Evolutionary conservation across 2,113 vertebrate species (phyloP).

Genomic region (Xenus cinereus): DNA sequence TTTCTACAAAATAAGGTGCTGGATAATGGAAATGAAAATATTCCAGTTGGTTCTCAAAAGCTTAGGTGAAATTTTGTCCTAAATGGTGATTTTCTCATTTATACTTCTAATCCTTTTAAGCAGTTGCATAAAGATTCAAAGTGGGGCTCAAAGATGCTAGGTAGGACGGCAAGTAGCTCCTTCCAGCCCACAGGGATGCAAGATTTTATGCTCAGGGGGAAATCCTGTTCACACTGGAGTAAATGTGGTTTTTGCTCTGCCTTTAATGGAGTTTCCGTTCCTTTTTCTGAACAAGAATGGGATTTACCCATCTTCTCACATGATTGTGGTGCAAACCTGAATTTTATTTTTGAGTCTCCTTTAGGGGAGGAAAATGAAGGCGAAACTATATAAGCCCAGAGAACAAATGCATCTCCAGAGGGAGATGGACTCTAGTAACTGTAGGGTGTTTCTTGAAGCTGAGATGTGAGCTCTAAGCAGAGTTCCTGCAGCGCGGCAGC

Average conservation of each 20-base stretch:
- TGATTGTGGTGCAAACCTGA: neutral
- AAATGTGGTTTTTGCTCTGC: conserved; percentile 2
- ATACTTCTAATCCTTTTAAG: neutral
- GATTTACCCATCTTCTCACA: neutral
- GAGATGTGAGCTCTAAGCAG: neutral
- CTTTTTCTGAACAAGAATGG: neutral
- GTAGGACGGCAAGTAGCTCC: neutral
- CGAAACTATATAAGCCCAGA: neutral
- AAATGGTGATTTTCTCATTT: neutral
- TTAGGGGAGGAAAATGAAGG: neutral
- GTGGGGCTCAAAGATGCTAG: neutral
- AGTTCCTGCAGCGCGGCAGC: neutral
- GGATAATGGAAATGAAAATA: neutral
- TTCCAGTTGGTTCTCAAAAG: neutral
- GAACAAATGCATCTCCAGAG: neutral
- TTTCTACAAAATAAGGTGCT: neutral
- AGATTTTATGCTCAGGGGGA: neutral
- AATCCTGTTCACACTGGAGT: conserved; percentile 28
- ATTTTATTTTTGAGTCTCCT: neutral
- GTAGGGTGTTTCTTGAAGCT: neutral
- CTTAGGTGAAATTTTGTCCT: neutral
- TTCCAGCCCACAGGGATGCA: neutral
- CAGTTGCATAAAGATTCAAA: neutral
- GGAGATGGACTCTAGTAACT: neutral
- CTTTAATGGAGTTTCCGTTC: conserved; percentile 14